Conservation (phyloP, 2,888 invertebrate genomes). For the Spilarctia lutea region DNA sequence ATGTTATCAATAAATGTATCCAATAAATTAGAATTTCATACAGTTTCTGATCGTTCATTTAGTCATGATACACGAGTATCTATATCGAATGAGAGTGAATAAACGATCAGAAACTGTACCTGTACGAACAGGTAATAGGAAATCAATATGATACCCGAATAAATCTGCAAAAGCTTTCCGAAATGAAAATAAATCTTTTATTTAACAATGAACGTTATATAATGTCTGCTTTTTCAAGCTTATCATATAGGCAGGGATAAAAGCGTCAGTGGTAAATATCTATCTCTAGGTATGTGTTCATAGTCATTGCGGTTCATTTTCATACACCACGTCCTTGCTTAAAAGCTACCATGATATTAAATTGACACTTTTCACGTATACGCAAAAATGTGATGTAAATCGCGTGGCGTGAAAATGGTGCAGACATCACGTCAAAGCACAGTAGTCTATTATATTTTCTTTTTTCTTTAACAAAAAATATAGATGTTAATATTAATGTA, state of each 20-base stretch:
- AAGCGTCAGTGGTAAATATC: constrained; percentile 22
- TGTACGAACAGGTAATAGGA: background rate
- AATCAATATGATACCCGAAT: background rate
- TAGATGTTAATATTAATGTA: background rate
- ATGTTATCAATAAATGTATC: too few relatives aligned
- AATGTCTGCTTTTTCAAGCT: constrained; percentile 7
- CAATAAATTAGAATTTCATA: background rate
- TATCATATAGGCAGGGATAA: constrained; percentile 22
- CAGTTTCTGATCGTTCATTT: background rate
- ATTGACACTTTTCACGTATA: constrained; percentile 43
- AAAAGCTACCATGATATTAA: constrained; percentile 47
- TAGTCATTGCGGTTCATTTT: constrained; percentile 35
- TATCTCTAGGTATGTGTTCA: constrained; percentile 21
- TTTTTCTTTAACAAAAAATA: background rate
- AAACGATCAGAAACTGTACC: too few relatives aligned
- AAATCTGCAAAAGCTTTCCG: background rate
- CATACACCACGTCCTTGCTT: constrained; percentile 41
- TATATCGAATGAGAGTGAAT: too few relatives aligned
- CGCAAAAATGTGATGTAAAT: constrained; percentile 31
- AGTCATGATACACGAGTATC: too few relatives aligned
- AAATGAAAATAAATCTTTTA: background rate
- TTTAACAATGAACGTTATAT: constrained; percentile 17
- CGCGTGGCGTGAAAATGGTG: constrained; percentile 27
- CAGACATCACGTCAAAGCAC: constrained; percentile 17
- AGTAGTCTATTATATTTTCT: background rate